phyloP scores from a whole-genome alignment of 2,113 vertebrate genomes.

The Elephantulus edwardii region DNA sequence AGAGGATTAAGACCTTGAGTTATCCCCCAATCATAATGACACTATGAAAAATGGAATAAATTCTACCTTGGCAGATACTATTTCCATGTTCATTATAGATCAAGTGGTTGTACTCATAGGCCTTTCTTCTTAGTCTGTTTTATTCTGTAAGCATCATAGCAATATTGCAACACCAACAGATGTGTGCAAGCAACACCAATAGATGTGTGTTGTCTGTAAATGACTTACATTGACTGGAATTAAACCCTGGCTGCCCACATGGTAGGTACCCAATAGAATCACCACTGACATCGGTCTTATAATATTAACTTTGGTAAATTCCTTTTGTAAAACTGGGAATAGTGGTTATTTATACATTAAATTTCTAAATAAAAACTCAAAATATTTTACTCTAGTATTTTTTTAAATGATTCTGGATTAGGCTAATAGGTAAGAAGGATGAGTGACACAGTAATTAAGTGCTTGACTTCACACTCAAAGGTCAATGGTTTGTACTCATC shows the following conservation, averaged over 20 bases:
- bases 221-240: neutral
- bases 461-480: neutral
- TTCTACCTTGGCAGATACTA: neutral
- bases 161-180: too few relatives aligned
- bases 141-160: neutral
- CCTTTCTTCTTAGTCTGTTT: neutral
- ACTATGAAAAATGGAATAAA: neutral
- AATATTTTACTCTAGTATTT: neutral
- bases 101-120: neutral
- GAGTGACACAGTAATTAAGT: neutral
- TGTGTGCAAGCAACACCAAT: too few relatives aligned
- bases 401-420: neutral
- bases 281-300: neutral
- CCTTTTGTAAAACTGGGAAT: neutral
- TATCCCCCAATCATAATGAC: neutral
- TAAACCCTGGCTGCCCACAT: neutral
- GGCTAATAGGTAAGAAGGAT: neutral
- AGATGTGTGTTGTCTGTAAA: too few relatives aligned
- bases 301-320: neutral
- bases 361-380: neutral
- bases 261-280: neutral
- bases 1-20: neutral
- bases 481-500: neutral
- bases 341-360: neutral
- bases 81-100: neutral